Conservation (phyloP, 2,888 invertebrate genomes). For the Margaritifera margaritifera region DNA sequence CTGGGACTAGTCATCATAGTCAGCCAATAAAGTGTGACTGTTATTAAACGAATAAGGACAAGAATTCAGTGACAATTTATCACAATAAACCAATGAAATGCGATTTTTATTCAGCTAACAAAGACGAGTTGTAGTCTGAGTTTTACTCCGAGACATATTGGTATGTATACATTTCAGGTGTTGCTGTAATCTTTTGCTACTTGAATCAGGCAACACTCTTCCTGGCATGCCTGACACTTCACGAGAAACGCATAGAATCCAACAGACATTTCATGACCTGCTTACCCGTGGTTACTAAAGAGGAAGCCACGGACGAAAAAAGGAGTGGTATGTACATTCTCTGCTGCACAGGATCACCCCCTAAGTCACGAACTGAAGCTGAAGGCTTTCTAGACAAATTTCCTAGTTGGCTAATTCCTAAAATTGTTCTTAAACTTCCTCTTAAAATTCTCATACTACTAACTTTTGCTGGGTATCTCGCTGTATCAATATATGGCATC, state of each 20-base stretch:
- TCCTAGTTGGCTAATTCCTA: slow-evolving; percentile 37
- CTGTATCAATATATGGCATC: slow-evolving; percentile 48
- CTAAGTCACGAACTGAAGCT: slow-evolving; percentile 27
- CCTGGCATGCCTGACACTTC: slow-evolving; percentile 46
- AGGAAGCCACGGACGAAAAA: slow-evolving; percentile 25
- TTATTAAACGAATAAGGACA: no score
- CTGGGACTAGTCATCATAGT: no score
- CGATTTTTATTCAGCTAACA: no score
- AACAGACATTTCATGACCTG: slow-evolving; percentile 46
- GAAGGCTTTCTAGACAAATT: slow-evolving; percentile 47
- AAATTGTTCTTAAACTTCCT: slow-evolving; percentile 26
- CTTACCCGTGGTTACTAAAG: slow-evolving; percentile 23
- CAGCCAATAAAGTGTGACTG: no score
- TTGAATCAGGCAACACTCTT: slow-evolving; percentile 56
- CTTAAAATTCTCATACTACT: slow-evolving; percentile 43
- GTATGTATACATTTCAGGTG: background rate
- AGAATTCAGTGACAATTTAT: no score
- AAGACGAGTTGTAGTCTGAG: no score
- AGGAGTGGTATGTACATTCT: slow-evolving; percentile 7
- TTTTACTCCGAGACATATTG: no score
- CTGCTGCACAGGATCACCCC: slow-evolving; percentile 66
- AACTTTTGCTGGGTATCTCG: slow-evolving; percentile 44
- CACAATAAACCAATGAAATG: no score
- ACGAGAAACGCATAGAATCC: slow-evolving; percentile 42
- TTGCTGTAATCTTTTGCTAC: slow-evolving; percentile 57